Evolutionary conservation across 2,113 vertebrate species (phyloP), one percentile per base, ranked within the genome.

Genomic region (Labeo rohita): DNA sequence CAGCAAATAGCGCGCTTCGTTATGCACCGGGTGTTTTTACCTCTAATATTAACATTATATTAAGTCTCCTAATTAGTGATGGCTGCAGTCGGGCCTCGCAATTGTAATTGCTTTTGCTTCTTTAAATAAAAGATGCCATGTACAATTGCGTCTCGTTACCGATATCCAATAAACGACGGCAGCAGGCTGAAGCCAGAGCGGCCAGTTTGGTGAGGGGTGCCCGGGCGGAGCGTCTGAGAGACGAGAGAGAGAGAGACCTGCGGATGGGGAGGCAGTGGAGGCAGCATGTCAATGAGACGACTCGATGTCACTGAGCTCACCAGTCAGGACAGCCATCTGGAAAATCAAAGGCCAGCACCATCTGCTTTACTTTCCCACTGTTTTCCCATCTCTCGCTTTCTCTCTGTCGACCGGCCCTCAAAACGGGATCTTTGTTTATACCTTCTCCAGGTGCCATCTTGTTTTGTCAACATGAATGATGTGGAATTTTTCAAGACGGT

Each of bases 291-390:
- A 95, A 94, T 95, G 94, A 95, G 93, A 91, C 92, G 92, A 91
- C 92, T 94, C 93, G 92, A 94, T 95, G 95, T 95, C 94, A 95
- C 92, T 89, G 91, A 92, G 92, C 94, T 88, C 87, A 94, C 92
- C 93, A 93, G 92, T 94, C 92, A 94, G 93, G 94, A 95, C 92
- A 93, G 93, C 95, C 95, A 95, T 96, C 94, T 95, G 95, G 94
- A 96, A 94, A 95, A 94, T 95, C 93, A 95, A 95, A 94, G 93
- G 93, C 92, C 94, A 93, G 89, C 84, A 92, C 95, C 95, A 95
- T 95, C 94, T 95, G 94, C 84, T 91, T 88, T 85, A 77, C 81
- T 91, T 89, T 88, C 87, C 84, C 79, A 87, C 85, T 87, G 93
- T 93, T 90, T 91, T 92, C 93, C 93, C 93, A 92, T 92, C 92